Evolutionary conservation across 2,113 vertebrate genomes (phyloP).

Genomic region (Scophthalmus maximus): DNA sequence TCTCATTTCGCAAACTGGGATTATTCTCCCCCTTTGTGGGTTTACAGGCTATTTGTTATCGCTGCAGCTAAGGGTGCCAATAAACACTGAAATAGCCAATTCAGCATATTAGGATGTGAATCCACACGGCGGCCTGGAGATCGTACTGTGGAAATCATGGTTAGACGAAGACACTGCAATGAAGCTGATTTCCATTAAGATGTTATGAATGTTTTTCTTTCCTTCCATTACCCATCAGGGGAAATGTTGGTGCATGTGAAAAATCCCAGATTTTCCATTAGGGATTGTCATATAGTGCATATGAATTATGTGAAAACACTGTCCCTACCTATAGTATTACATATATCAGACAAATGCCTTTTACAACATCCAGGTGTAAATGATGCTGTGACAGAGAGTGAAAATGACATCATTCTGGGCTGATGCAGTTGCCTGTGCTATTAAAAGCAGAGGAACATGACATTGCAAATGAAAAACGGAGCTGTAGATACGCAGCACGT

Average conservation of each 20-base stretch:
- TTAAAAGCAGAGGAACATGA: conserved; percentile 5
- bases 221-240: background rate
- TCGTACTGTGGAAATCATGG: conserved; percentile 1
- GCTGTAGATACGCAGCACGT: conserved; percentile 13
- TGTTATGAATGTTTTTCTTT: conserved; percentile 9
- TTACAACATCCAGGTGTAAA: background rate
- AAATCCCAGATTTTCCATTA: conserved; percentile 10
- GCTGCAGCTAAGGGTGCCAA: conserved; percentile 27
- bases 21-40: conserved; percentile 19
- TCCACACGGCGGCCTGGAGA: too few relatives aligned
- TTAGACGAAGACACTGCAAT: background rate
- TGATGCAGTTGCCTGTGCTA: conserved; percentile 3
- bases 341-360: conserved; percentile 9
- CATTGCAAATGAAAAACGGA: background rate
- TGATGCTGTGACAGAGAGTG: background rate
- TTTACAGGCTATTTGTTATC: conserved; percentile 51
- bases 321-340: background rate
- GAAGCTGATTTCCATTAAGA: conserved; percentile 25
- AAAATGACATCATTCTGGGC: background rate
- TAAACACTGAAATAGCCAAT: conserved; percentile 39
- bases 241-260: background rate
- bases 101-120: conserved; percentile 32
- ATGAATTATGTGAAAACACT: conserved; percentile 19
- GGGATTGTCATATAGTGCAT: conserved; percentile 5
- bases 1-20: conserved; percentile 47